A percentile compares a stretch with the other conserved stretches of the same genome.
These are phyloP conservation scores for Scolopax bukidnonensis DNA, from an alignment of 2,797 vertebrate genomes.

Conservation along the genomic window DNA sequence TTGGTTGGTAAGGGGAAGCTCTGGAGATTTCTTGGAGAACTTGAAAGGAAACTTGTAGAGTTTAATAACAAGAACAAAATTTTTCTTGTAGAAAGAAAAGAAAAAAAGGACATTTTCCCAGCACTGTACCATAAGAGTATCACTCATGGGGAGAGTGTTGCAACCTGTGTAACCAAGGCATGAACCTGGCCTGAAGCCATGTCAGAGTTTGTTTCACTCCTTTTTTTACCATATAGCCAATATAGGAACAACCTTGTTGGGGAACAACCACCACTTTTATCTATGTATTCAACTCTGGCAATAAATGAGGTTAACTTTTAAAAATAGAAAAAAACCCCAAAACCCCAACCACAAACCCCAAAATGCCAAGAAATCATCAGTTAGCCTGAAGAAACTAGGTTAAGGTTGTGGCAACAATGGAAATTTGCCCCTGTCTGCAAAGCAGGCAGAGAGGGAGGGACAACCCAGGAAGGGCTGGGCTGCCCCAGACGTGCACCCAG, in stretches of 20 bases:
- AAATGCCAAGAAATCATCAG: not conserved
- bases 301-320: not conserved
- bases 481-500: not conserved
- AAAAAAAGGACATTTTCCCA: not conserved
- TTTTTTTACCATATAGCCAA: not conserved
- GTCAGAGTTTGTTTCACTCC: not conserved
- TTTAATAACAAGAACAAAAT: not conserved
- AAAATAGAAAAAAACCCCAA: not conserved
- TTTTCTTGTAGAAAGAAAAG: not conserved
- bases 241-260: accelerated
- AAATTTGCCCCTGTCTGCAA: not conserved
- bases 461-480: accelerated
- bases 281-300: not conserved
- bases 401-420: not conserved
- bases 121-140: accelerated
- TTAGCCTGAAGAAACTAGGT: not conserved
- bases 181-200: not conserved
- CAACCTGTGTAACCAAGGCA: not conserved
- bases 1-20: not conserved
- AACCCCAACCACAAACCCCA: not conserved
- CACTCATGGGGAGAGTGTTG: not conserved
- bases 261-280: accelerated
- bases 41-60: not conserved
- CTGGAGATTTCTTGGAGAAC: not conserved
- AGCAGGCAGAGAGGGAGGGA: not conserved